A percentile compares a stretch with the other conserved stretches of the same genome.
Conservation (phyloP, 2,888 invertebrate genomes). For the Hyposoter didymator region DNA sequence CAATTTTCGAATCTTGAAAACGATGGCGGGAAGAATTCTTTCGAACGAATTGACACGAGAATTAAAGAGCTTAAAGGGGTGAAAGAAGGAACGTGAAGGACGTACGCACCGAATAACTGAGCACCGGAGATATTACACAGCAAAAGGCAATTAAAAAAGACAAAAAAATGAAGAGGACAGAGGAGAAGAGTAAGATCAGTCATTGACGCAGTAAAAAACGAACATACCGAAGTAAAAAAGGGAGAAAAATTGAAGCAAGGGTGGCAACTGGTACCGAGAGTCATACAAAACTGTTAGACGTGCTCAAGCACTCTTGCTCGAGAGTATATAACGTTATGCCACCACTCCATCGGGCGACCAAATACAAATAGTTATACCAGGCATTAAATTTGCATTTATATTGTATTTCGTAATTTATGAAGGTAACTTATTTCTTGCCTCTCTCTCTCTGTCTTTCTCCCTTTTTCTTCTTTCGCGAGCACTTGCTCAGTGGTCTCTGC, state of each 20-base stretch:
- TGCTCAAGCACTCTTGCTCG: conserved; percentile 41
- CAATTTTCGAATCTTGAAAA: background rate
- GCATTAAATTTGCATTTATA: conserved; percentile 81
- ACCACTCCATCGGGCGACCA: conserved; percentile 54
- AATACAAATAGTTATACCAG: conserved; percentile 74
- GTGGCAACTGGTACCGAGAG: conserved; percentile 56
- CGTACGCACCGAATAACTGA: conserved; percentile 8
- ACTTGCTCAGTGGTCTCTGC: conserved; percentile 17
- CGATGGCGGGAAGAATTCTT: background rate
- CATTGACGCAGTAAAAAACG: conserved; percentile 16
- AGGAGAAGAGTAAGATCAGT: conserved; percentile 18
- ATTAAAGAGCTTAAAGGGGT: conserved; percentile 38
- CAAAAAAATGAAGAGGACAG: background rate
- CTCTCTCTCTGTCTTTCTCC: conserved; percentile 69
- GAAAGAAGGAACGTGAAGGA: background rate
- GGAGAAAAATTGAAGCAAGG: conserved; percentile 27
- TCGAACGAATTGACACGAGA: conserved; percentile 23
- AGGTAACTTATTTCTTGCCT: conserved; percentile 74
- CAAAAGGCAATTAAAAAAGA: background rate
- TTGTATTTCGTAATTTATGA: conserved; percentile 80
- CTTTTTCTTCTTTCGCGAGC: conserved; percentile 31
- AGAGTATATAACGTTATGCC: conserved; percentile 30
- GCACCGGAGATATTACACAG: conserved; percentile 7
- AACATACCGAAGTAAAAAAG: conserved; percentile 29
- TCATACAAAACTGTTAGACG: conserved; percentile 50